Evolutionary conservation across 2,888 invertebrate genomes (phyloP).

Genomic region (Andrena chrysosceles): DNA sequence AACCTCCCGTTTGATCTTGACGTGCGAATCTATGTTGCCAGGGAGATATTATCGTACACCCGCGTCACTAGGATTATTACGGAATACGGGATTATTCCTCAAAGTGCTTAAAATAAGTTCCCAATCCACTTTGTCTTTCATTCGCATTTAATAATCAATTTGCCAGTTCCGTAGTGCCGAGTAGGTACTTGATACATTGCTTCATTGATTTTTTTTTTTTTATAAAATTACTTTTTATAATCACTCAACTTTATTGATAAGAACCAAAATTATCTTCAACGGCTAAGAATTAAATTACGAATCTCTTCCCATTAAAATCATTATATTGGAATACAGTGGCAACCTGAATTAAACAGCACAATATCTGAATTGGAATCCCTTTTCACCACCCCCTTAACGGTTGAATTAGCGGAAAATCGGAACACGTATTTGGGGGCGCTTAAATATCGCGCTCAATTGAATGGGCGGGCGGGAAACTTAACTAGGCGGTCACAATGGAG

Average conservation of each 20-base stretch:
- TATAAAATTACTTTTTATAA: too few species aligned
- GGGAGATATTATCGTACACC: conserved; percentile 22
- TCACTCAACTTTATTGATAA: too few species aligned
- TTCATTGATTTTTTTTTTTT: too few species aligned
- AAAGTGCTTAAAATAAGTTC: conserved; percentile 13
- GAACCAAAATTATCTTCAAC: too few species aligned
- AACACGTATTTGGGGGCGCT: neutral
- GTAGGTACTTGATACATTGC: too few species aligned
- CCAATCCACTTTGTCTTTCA: neutral
- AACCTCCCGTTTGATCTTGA: conserved; percentile 56
- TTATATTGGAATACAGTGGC: too few species aligned
- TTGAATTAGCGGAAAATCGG: neutral
- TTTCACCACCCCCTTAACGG: neutral
- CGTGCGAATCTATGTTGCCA: conserved; percentile 40
- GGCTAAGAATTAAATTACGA: too few species aligned
- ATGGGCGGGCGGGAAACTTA: conserved; percentile 34
- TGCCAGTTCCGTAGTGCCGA: too few species aligned
- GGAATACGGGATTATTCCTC: conserved; percentile 23
- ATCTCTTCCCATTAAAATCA: too few species aligned
- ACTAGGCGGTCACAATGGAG: conserved; percentile 50
- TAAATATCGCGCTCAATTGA: conserved; percentile 28
- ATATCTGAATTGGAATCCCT: too few species aligned
- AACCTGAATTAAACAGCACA: too few species aligned
- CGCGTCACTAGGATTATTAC: conserved; percentile 20
- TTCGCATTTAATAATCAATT: neutral